Base-by-base conservation (phyloP, 1,140 invertebrate genomes). In the Drosophila parabipectinata region DNA sequence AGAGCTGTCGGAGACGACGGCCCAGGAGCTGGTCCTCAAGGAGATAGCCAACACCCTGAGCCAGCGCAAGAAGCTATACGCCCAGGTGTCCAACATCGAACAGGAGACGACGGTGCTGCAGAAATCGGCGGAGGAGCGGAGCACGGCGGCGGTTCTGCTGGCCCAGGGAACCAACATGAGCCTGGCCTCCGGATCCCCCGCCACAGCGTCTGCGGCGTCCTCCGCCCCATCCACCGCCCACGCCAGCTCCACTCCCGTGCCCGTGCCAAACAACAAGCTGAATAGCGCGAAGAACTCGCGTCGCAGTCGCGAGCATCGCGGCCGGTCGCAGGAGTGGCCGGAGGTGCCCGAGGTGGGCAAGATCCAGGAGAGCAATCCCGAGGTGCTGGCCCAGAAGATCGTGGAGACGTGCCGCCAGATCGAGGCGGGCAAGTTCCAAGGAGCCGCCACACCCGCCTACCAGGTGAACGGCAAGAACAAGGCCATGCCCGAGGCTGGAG, bases 311-410 rank as follows among this genome's bases (percentile, higher is more conserved):
- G 96, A 97, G 58, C 94, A 95, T 59, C 93, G 96, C 2, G 95
- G 95, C 2, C 93, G 96, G 3, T 97, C 96, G 1, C 97, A 97
- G 91, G 97, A 98, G 82, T 98, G 97, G 97, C 97, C 97, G 0
- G 96, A 97, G 72, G 96, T 98, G 24, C 97, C 97, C 0, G 96
- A 97, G 74, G 95, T 97, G 30, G 96, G 95, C 2, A 97, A 97
- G 92, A 98, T 98, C 62, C 96, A 97, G 80, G 97, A 98, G 81
- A 97, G 97, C 79, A 97, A 98, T 93, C 97, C 97, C 0, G 97
- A 98, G 92, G 94, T 97, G 44, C 91, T 98, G 12, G 97, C 97
- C 0, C 96, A 97, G 91, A 98, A 98, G 89, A 97, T 98, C 66
- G 92, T 98, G 14, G 97, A 98, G 91, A 97, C 96, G 0, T 97